These are phyloP conservation scores for Scartelaos histophorus DNA, from an alignment of 2,113 vertebrate species.

Conservation along the genomic window DNA sequence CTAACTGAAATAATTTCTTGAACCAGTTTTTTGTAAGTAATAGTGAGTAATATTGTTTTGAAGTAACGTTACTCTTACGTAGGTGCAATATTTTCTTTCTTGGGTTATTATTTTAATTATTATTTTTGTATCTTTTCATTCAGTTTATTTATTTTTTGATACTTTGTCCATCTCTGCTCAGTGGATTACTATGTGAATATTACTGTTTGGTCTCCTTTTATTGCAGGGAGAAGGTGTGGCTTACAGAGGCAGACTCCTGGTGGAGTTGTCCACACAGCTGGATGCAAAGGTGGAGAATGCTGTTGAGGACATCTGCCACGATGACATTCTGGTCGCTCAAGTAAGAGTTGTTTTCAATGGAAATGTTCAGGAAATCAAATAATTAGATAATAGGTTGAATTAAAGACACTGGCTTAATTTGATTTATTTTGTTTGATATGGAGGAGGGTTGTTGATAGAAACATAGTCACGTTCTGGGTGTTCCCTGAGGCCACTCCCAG, in stretches of 20 bases:
- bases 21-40: too few relatives aligned
- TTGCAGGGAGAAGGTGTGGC: slow-evolving; percentile 91
- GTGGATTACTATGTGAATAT: too few relatives aligned
- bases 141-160: too few relatives aligned
- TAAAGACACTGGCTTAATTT: not conserved
- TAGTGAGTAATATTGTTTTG: too few relatives aligned
- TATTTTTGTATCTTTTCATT: too few relatives aligned
- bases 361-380: not conserved
- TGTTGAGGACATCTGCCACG: slow-evolving; percentile 85
- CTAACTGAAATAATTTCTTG: too few relatives aligned
- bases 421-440: not conserved
- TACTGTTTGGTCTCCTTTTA: not conserved
- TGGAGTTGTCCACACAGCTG: slow-evolving; percentile 87
- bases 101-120: too few relatives aligned
- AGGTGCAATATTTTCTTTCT: too few relatives aligned
- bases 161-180: too few relatives aligned
- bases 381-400: not conserved
- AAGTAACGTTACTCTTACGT: too few relatives aligned
- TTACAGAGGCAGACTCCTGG: slow-evolving; percentile 90
- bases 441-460: not conserved
- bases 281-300: slow-evolving; percentile 84
- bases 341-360: slow-evolving; percentile 65
- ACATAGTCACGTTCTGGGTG: not conserved
- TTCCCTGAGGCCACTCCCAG: too few relatives aligned
- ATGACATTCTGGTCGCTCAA: slow-evolving; percentile 92